Evolutionary conservation across 2,797 vertebrate species (phyloP).

Genomic region (Dipus sagitta): DNA sequence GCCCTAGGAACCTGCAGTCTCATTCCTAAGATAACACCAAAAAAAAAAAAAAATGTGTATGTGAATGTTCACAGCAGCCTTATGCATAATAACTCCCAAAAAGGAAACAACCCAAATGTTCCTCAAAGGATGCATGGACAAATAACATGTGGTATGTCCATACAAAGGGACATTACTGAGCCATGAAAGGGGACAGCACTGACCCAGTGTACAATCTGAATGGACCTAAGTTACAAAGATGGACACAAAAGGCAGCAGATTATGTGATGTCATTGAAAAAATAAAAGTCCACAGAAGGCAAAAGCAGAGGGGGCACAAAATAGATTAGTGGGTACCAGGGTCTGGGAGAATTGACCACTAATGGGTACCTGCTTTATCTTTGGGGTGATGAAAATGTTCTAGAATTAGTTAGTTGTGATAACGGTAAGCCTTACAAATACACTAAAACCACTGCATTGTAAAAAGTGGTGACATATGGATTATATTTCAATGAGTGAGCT

Average conservation of each 20-base stretch:
- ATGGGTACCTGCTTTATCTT: too few species aligned
- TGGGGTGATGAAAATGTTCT: too few species aligned
- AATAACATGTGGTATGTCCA: not conserved
- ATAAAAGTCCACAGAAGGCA: not conserved
- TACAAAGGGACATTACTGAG: not conserved
- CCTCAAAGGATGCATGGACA: not conserved
- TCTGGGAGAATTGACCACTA: too few species aligned
- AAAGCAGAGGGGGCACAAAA: not conserved
- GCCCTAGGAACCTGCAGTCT: not conserved
- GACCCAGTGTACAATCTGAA: not conserved
- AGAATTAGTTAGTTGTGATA: too few species aligned
- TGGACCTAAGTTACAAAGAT: not conserved
- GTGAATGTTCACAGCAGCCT: not conserved
- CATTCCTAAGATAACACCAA: not conserved
- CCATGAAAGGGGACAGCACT: not conserved
- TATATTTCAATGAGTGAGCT: not conserved
- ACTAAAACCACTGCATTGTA: not conserved
- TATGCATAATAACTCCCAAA: not conserved
- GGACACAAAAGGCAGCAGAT: not conserved
- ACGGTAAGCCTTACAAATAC: not conserved
- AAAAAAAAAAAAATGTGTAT: not conserved
- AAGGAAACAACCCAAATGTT: not conserved
- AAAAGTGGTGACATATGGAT: not conserved
- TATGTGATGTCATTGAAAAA: not conserved
- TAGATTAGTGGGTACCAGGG: too few species aligned